Evolutionary conservation across 2,797 vertebrate genomes (phyloP).

Genomic region (Sylvia borin): DNA sequence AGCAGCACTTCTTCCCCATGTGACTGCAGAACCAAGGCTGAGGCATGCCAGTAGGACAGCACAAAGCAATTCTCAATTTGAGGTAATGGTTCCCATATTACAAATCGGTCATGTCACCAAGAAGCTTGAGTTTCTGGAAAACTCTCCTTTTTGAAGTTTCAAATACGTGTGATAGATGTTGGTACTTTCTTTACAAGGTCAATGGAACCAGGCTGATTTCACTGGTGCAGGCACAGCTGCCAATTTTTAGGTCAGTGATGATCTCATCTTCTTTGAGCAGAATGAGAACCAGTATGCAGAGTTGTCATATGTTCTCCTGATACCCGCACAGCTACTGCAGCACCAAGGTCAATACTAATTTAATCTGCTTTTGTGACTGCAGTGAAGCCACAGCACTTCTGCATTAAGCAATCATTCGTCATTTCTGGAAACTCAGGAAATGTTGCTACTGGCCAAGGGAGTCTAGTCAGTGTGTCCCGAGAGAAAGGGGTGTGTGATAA

Average conservation of each 20-base stretch:
- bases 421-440: constrained; percentile 59
- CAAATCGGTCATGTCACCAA: not conserved
- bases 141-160: constrained; percentile 4
- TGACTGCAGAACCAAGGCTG: not conserved
- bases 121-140: constrained; percentile 27
- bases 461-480: not conserved
- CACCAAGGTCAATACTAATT: constrained; percentile 67
- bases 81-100: not conserved
- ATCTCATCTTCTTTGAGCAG: constrained; percentile 59
- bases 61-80: not conserved
- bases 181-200: constrained; percentile 53
- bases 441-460: not conserved
- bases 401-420: constrained; percentile 56
- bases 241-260: constrained; percentile 69
- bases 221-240: constrained; percentile 41
- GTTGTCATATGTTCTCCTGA: constrained; percentile 16
- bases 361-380: constrained; percentile 61
- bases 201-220: constrained; percentile 22
- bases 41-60: not conserved
- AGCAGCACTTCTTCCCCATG: not conserved
- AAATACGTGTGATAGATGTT: not conserved
- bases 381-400: constrained; percentile 35
- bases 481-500: not conserved
- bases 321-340: not conserved
- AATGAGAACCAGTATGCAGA: constrained; percentile 24